Evolutionary conservation across 2,888 invertebrate genomes (phyloP), one percentile per base, ranked within the genome.

Genomic region (Macrosoma leucophasiata): DNA sequence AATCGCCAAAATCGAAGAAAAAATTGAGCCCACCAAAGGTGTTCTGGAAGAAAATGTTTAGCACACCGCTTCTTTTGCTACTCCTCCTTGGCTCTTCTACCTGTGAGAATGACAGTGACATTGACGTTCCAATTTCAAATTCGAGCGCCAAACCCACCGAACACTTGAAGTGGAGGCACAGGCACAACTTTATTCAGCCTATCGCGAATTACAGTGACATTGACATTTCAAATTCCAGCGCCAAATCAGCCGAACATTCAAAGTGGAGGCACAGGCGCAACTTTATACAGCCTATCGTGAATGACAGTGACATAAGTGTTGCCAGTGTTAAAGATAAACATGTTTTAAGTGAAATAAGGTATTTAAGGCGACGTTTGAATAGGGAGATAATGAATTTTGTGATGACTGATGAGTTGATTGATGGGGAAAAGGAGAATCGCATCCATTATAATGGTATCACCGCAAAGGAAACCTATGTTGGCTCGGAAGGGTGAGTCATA

Each of bases 371-470:
- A n/a, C 67, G 69, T 62, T 61, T 84, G 39, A 78, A 75, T 41
- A 75, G 58, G 43, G 73, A 77, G 36, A 72, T 84, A 31, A 72
- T 79, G 29, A 88, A 90, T 64, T 91, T 91, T 67, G 74, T 90
- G 43, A 84, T 90, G 62, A 87, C 85, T 11, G 91, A 91, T 54
- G 77, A 79, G 29, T 71, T 92, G 38, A 63, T 87, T 34, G 92
- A 93, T 59, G 92, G 92, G 2, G 91, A 92, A 58, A 71, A 88
- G 45, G 91, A 92, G 61, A 86, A 86, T 8, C 70, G 90, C 33
- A 79, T 91, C 33, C 87, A 86, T 61, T 89, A 69, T 53, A 85
- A 87, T 41, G 90, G 89, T 4, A 69, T 91, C 20, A 86, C 86
- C 8, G 91, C 89, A 20, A 90, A 90, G 59, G 90, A 91, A 63